These are phyloP conservation scores for Amblyteles armatorius DNA, from an alignment of 2,888 invertebrate species.

Conservation along the genomic window DNA sequence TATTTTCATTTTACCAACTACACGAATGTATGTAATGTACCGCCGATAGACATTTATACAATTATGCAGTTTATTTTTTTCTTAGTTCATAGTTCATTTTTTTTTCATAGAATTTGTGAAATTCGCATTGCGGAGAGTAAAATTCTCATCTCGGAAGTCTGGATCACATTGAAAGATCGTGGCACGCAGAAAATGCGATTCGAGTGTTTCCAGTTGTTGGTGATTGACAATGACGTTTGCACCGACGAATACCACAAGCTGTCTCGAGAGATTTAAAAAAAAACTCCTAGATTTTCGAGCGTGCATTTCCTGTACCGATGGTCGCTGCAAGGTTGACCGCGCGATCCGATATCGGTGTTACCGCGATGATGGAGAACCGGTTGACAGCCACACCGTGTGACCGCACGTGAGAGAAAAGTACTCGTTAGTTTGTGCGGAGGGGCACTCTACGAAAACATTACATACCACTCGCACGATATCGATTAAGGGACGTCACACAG, in stretches of 20 bases:
- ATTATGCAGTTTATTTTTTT: not conserved
- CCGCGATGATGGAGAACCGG: constrained; percentile 74
- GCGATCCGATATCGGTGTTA: constrained; percentile 68
- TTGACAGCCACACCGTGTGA: constrained; percentile 78
- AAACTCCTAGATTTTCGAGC: constrained; percentile 40
- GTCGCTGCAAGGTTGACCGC: constrained; percentile 55
- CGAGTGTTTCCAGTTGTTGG: too few species aligned
- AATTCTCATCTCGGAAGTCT: not conserved
- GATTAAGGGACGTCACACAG: not conserved
- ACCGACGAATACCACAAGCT: constrained; percentile 45
- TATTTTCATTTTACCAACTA: not conserved
- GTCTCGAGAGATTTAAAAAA: constrained; percentile 39
- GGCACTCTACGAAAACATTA: constrained; percentile 23
- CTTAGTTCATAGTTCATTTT: too few species aligned
- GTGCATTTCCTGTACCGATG: constrained; percentile 57
- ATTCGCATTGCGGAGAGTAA: not conserved
- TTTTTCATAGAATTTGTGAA: not conserved
- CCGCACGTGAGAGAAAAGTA: constrained; percentile 62
- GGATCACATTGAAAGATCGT: not conserved
- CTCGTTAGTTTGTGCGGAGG: not conserved
- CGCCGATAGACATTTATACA: not conserved
- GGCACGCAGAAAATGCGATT: not conserved
- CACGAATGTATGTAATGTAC: not conserved
- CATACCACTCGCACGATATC: constrained; percentile 9
- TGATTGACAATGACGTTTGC: constrained; percentile 16